Conservation (phyloP, 1,140 invertebrate genomes). For the Danaus melanippus region DNA sequence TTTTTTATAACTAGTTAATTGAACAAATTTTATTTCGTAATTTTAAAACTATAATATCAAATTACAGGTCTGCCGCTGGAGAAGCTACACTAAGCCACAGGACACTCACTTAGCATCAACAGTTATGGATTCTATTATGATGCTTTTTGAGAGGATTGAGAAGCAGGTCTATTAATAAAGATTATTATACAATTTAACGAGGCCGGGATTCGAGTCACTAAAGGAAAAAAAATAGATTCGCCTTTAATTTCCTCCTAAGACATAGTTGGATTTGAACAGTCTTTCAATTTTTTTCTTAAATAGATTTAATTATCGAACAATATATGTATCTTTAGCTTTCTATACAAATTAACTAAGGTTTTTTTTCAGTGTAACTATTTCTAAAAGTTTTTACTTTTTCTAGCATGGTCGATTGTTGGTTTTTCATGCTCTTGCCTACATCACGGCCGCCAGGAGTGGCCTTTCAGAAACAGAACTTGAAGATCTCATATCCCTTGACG, state of each 20-base stretch:
- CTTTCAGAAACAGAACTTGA: constrained; percentile 95
- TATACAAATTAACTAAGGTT: not conserved
- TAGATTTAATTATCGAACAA: too few species aligned
- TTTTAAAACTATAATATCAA: not conserved
- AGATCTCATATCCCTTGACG: constrained; percentile 94
- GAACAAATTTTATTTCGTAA: constrained; percentile 2
- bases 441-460: constrained; percentile 93
- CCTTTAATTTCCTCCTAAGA: too few species aligned
- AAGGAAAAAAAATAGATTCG: too few species aligned
- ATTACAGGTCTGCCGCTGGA: constrained; percentile 88
- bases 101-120: constrained; percentile 93
- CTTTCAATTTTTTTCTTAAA: too few species aligned
- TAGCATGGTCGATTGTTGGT: constrained; percentile 93
- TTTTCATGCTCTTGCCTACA: constrained; percentile 94
- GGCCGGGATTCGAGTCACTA: too few species aligned
- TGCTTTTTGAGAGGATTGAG: constrained; percentile 95
- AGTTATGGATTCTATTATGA: constrained; percentile 98
- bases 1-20: too few species aligned
- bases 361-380: too few species aligned
- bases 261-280: too few species aligned
- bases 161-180: constrained; percentile 76
- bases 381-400: constrained; percentile 17
- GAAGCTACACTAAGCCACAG: constrained; percentile 94
- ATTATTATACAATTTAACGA: too few species aligned
- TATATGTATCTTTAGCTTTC: not conserved